Evolutionary conservation across 2,113 vertebrate genomes (phyloP), one percentile per base, ranked within the genome.

Genomic region (Oceanodroma tethys): DNA sequence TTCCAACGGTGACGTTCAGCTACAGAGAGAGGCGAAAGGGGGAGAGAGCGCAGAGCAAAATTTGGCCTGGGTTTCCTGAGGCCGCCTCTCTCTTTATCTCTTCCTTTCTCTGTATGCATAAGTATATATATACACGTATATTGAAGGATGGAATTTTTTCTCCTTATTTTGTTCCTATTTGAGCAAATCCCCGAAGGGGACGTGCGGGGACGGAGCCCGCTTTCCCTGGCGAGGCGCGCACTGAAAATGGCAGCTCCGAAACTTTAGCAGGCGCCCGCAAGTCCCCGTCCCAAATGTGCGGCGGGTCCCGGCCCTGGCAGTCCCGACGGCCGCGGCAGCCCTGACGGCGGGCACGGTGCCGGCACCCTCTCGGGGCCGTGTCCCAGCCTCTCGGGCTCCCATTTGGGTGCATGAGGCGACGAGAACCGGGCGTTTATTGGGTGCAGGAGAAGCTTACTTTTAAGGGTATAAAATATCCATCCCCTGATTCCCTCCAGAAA

Each of bases 1-100:
- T 98, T 98, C 96, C 97, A 98, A 93, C 91, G 93, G 81, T 95
- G 96, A 97, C 95, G 95, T 90, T 96, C 92, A 93, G 95, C 95
- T 83, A 68, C 52, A 59, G 87, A 56, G 75, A 76, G 40, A 93
- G 83, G 27, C 50, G 80, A 68, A 59, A 34, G 43, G n/a, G 22
- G 52, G 34, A 45, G 84, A 36, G 59, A 68, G n/a, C 1, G 1
- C 63, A 62, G 72, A 53, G 66, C 42, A 55, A 88, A 96, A 88
- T 94, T 90, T 91, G 93, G 86, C 86, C 94, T 93, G 86, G 25
- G 71, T 86, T 94, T 88, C 59, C 59, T 12, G 72, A 70, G 80
- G 67, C 86, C 3, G 15, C 81, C 50, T 85, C 74, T 71, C 30
- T 60, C 26, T 68, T 42, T 38, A 18, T 56, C 13, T 80, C 15